These are phyloP conservation scores for Pocillopora grandis DNA, from an alignment of 92 coral and sea anemone genomes.

Conservation along the genomic window DNA sequence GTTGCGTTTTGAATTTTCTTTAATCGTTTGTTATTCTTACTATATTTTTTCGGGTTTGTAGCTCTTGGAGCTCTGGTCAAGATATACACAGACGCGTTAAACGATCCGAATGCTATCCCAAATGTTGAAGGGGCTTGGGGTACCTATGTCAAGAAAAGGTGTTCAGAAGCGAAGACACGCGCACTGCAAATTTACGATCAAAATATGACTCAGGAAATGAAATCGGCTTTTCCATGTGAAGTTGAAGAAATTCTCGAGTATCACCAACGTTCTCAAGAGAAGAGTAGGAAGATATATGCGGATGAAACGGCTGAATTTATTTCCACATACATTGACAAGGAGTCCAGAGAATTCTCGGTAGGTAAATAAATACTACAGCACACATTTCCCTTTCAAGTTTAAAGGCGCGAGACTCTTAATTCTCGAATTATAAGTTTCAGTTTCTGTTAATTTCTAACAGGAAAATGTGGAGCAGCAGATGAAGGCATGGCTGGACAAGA, in stretches of 20 bases:
- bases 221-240: conserved; percentile 30
- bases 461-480: not conserved
- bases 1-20: too few relatives aligned
- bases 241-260: conserved; percentile 22
- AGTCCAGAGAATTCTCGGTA: conserved; percentile 1
- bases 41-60: not conserved
- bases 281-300: not conserved
- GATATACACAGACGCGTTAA: conserved; percentile 56
- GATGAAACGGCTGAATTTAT: not conserved
- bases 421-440: too few relatives aligned
- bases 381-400: too few relatives aligned
- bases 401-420: not conserved
- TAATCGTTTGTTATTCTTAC: too few relatives aligned
- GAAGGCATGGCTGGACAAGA: not conserved
- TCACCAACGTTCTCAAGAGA: conserved; percentile 20
- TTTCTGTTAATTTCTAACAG: not conserved
- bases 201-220: not conserved
- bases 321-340: not conserved
- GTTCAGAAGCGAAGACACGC: conserved; percentile 37
- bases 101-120: conserved; percentile 65
- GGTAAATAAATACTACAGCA: not conserved
- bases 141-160: conserved; percentile 40
- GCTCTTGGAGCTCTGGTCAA: conserved; percentile 55
- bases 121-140: conserved; percentile 63
- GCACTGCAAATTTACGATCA: conserved; percentile 39